Percentiles rank a stretch among this genome's conserved stretches.
Conservation (phyloP, 2,888 invertebrate species). For the Opisthograptis luteolata region DNA sequence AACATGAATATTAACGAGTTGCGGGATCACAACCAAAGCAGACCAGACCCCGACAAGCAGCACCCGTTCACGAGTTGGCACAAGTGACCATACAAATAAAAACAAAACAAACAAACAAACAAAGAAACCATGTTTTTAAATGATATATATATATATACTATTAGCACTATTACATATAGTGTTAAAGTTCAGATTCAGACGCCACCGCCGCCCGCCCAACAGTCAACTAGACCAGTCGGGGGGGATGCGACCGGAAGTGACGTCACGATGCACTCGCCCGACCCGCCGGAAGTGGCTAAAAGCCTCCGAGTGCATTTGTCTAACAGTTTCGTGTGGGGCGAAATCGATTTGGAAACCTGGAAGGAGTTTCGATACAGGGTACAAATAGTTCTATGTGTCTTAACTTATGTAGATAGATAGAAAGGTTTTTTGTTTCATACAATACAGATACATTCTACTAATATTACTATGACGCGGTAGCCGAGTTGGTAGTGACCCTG, state of each 20-base stretch:
- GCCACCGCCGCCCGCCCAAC: conserved; percentile 12
- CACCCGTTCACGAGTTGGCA: too few relatives aligned
- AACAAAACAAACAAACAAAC: too few relatives aligned
- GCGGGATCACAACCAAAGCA: too few relatives aligned
- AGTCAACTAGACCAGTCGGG: conserved; percentile 28
- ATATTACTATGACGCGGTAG: too few relatives aligned
- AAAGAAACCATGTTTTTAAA: too few relatives aligned
- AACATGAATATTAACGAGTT: too few relatives aligned
- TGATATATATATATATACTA: too few relatives aligned
- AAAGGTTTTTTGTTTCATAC: too few relatives aligned
- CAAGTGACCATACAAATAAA: too few relatives aligned
- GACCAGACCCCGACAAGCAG: too few relatives aligned
- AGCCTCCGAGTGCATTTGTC: conserved; percentile 72
- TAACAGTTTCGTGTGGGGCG: conserved; percentile 49
- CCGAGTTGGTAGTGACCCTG: too few relatives aligned
- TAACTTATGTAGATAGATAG: not conserved
- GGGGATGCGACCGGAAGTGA: conserved; percentile 59
- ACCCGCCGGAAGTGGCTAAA: conserved; percentile 68
- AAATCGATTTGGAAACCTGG: conserved; percentile 48
- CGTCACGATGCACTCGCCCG: conserved; percentile 67
- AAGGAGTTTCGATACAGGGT: conserved; percentile 24
- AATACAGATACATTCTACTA: too few relatives aligned
- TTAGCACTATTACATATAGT: conserved; percentile 1
- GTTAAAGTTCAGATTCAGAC: conserved; percentile 17
- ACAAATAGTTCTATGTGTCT: conserved; percentile 1